A percentile compares a stretch with the other conserved stretches of the same genome.
phyloP scores from a whole-genome alignment of 1,140 invertebrate genomes.

The Schlechtendalia chinensis region DNA sequence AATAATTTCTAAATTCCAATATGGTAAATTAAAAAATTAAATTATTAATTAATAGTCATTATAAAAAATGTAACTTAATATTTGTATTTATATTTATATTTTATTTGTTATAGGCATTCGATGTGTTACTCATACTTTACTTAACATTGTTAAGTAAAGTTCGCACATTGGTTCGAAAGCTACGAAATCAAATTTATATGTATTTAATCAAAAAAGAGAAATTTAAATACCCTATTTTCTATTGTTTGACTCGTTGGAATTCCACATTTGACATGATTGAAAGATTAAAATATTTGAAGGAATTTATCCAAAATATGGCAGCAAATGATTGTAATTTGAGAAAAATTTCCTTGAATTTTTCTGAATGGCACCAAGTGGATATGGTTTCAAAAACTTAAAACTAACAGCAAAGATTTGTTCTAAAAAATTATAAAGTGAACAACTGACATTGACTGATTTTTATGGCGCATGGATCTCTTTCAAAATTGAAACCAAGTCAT shows the following conservation, averaged over 20 bases:
- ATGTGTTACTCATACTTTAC: neutral
- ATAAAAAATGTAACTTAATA: neutral
- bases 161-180: neutral
- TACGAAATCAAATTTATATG: neutral
- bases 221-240: neutral
- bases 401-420: too few relatives aligned
- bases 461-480: too few relatives aligned
- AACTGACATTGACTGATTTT: too few relatives aligned
- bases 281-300: neutral
- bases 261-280: neutral
- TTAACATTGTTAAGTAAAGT: neutral
- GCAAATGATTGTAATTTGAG: neutral
- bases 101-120: neutral
- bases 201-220: neutral
- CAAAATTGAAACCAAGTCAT: too few relatives aligned
- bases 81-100: neutral
- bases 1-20: too few relatives aligned
- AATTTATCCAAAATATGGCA: conserved; percentile 9
- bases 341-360: too few relatives aligned
- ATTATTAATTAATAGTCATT: neutral
- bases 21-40: neutral
- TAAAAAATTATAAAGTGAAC: too few relatives aligned
- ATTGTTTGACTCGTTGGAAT: neutral
- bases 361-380: too few relatives aligned
- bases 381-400: too few relatives aligned